Base-by-base conservation (phyloP, 2,888 invertebrate genomes). In the Halocaridina rubra region DNA sequence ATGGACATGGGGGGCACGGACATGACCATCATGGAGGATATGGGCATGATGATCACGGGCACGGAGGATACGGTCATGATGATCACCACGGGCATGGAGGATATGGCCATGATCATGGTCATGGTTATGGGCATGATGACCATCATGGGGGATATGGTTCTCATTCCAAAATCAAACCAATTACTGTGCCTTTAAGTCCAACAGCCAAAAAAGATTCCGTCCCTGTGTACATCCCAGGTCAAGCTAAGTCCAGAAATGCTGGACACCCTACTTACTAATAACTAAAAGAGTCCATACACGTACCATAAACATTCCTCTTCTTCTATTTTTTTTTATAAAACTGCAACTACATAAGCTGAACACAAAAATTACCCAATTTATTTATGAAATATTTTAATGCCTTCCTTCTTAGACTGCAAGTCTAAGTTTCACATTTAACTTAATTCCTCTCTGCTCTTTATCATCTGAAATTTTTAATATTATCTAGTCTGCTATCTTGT, bases 1-100 rank as follows among this genome's bases (percentile, higher is more conserved):
- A 76, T 32, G 77, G 30, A 24, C 24, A 57, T 27, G 53, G 77
- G 3, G 80, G 71, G n/a, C 46, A 81, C 67, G 76, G 80, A 22
- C 32, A 75, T 19, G 64, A 64, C 29, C 13, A 53, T 19, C n/a
- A n/a, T n/a, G n/a, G n/a, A n/a, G 29, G 30, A 24, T 80, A 79
- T 27, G 85, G 82, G 33, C 67, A 86, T 10, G 75, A 80, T 16
- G 69, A 46, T 19, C 46, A 39, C 8, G 19, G 8, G 13, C 27
- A 33, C 1, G 27, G n/a, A 2, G 27, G 27, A 7, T 27, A 75
- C 3, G 29, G 2, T 69, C 29, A 27, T 3, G 30, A 67, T 67
- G 72, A 80, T n/a, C 33, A 57, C 69, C 59, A 69, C 46, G 72
- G 22, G 13, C 64, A 27, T 33, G 8, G 29, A 13, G 53, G 69